Percentiles rank a stretch among this genome's conserved stretches.
Evolutionary conservation across 2,888 invertebrate genomes (phyloP).

Genomic region (Caenorhabditis sp.): DNA sequence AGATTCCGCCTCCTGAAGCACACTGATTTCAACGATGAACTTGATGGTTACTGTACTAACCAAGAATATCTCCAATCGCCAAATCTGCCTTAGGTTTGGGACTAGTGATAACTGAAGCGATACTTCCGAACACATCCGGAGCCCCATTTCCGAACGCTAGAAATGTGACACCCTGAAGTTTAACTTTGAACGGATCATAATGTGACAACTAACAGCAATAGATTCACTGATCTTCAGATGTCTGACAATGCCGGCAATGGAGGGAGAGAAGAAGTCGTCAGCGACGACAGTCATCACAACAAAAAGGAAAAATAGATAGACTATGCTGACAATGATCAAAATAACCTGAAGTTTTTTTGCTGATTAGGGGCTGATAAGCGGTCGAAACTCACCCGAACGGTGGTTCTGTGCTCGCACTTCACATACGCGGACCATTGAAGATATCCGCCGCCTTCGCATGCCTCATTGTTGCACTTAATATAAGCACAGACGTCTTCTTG

Average conservation of each 20-base stretch:
- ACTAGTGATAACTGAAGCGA: slow-evolving; percentile 81
- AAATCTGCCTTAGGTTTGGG: slow-evolving; percentile 79
- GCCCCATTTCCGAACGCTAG: slow-evolving; percentile 86
- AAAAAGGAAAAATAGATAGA: too few relatives aligned
- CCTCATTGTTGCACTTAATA: slow-evolving; percentile 60
- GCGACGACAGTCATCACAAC: slow-evolving; percentile 69
- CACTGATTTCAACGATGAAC: neutral
- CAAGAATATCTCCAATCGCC: slow-evolving; percentile 80
- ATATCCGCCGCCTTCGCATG: slow-evolving; percentile 76
- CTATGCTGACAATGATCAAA: neutral
- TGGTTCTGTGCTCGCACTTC: slow-evolving; percentile 55
- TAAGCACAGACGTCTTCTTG: slow-evolving; percentile 62
- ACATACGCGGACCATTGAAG: slow-evolving; percentile 69
- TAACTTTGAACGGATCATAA: neutral
- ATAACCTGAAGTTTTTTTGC: too few relatives aligned
- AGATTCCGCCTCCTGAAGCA: slow-evolving; percentile 82
- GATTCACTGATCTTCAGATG: slow-evolving; percentile 81
- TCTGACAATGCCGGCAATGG: slow-evolving; percentile 80
- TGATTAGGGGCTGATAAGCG: neutral
- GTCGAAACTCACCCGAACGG: slow-evolving; percentile 39
- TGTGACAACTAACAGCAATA: slow-evolving; percentile 80
- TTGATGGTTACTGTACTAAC: slow-evolving; percentile 60
- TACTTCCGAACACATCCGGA: slow-evolving; percentile 84
- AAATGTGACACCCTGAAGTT: slow-evolving; percentile 83
- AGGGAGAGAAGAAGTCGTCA: slow-evolving; percentile 79